These are phyloP conservation scores for Aurelia sp. DNA, from an alignment of 30 jellyfish, hydroid and myxozoan genomes.

Conservation along the genomic window DNA sequence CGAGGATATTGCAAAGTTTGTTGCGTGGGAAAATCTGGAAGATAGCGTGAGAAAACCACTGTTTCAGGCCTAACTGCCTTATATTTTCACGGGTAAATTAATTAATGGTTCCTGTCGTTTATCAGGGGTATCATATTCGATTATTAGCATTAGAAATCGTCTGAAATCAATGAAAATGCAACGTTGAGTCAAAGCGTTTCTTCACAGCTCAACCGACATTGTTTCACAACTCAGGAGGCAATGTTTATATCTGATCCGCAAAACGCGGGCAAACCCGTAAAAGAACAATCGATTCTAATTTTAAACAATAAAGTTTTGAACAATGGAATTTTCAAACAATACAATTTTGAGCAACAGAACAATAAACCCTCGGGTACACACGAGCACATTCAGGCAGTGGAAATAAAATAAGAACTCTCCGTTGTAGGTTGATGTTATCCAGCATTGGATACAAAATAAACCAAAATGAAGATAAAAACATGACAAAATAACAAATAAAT, in stretches of 20 bases:
- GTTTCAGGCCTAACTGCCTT: constrained; percentile 29
- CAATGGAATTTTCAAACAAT: constrained; percentile 10
- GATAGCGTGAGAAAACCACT: constrained; percentile 78
- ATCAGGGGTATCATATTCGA: background rate
- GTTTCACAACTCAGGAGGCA: constrained; percentile 12
- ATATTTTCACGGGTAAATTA: background rate
- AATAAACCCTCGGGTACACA: constrained; percentile 5
- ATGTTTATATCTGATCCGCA: constrained; percentile 29
- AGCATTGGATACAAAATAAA: no score
- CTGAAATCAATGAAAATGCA: no score
- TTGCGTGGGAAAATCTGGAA: constrained; percentile 76
- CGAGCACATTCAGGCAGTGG: background rate
- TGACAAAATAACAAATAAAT: no score
- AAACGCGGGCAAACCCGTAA: constrained; percentile 48
- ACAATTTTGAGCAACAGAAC: background rate
- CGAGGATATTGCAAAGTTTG: constrained; percentile 62
- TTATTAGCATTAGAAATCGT: no score
- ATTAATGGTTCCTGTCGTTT: background rate
- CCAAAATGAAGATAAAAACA: no score
- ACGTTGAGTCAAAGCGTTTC: no score
- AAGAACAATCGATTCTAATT: constrained; percentile 14
- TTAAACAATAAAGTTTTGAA: background rate
- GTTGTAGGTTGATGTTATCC: no score
- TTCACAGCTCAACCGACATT: background rate
- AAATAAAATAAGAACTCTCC: no score